Percentiles rank a stretch among this genome's conserved stretches.
Conservation (phyloP, 2,888 invertebrate species). For the Scelioninae gen. 2 region DNA sequence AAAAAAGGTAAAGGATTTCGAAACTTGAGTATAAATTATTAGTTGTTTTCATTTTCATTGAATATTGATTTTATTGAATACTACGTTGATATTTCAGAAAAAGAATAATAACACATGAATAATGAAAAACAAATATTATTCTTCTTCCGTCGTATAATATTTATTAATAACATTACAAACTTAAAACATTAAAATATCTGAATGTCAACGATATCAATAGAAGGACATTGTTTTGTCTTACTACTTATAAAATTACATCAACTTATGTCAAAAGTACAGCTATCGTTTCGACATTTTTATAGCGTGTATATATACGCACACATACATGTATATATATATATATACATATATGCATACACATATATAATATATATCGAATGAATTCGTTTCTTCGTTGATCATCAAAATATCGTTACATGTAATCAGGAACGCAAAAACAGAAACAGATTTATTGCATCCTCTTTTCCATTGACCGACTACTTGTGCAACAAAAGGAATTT, state of each 20-base stretch:
- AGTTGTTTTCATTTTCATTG: conserved; percentile 40
- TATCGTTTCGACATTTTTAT: conserved; percentile 55
- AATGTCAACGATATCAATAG: conserved; percentile 59
- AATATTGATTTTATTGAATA: conserved; percentile 60
- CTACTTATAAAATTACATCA: conserved; percentile 59
- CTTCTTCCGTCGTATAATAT: conserved; percentile 59
- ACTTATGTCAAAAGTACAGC: conserved; percentile 58
- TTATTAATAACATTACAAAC: conserved; percentile 60
- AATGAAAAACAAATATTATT: conserved; percentile 59
- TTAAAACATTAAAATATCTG: conserved; percentile 60
- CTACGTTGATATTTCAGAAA: conserved; percentile 59
- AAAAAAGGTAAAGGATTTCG: too few relatives aligned
- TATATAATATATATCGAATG: conserved; percentile 53
- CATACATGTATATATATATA: too few relatives aligned
- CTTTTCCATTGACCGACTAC: conserved; percentile 54
- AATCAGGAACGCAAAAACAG: conserved; percentile 54
- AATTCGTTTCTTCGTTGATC: conserved; percentile 58
- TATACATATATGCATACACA: too few relatives aligned
- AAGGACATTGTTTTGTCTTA: conserved; percentile 56
- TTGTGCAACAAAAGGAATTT: conserved; percentile 52
- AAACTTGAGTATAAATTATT: too few relatives aligned
- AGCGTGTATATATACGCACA: conserved; percentile 54
- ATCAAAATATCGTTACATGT: conserved; percentile 56
- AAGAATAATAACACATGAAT: conserved; percentile 59
- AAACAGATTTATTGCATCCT: conserved; percentile 47